Conservation (phyloP, 2,888 invertebrate genomes). For the Biston betularia region DNA sequence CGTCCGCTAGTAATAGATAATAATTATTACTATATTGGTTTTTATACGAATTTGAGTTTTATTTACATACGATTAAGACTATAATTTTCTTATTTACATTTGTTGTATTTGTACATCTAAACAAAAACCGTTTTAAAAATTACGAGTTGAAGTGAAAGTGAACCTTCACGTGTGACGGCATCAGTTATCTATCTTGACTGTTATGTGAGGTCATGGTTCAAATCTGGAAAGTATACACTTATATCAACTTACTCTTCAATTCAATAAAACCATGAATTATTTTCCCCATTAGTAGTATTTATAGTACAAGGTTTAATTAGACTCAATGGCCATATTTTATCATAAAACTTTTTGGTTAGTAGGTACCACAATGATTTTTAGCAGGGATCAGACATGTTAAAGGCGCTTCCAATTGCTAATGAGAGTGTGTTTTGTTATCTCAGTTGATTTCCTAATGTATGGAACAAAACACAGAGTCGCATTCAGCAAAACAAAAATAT, state of each 20-base stretch:
- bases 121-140: slow-evolving; percentile 10
- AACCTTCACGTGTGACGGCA: slow-evolving; percentile 20
- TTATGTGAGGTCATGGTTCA: slow-evolving; percentile 42
- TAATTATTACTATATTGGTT: neutral
- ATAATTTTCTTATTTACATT: neutral
- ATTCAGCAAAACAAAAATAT: too few relatives aligned
- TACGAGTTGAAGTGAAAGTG: slow-evolving; percentile 37
- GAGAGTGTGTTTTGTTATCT: too few relatives aligned
- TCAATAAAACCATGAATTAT: neutral
- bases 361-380: slow-evolving; percentile 8
- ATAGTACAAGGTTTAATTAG: neutral
- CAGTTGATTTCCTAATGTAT: too few relatives aligned
- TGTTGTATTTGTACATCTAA: neutral
- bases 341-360: slow-evolving; percentile 17
- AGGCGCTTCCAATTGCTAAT: too few relatives aligned
- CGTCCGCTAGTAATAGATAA: too few relatives aligned
- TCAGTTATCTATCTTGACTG: slow-evolving; percentile 26
- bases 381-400: too few relatives aligned
- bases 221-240: slow-evolving; percentile 25
- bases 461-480: too few relatives aligned
- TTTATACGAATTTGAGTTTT: neutral
- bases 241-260: slow-evolving; percentile 5
- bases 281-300: neutral
- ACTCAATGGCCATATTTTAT: slow-evolving; percentile 2
- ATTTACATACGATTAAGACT: neutral